Evolutionary conservation across 2,113 vertebrate genomes (phyloP).

Genomic region (Lampris incognitus): DNA sequence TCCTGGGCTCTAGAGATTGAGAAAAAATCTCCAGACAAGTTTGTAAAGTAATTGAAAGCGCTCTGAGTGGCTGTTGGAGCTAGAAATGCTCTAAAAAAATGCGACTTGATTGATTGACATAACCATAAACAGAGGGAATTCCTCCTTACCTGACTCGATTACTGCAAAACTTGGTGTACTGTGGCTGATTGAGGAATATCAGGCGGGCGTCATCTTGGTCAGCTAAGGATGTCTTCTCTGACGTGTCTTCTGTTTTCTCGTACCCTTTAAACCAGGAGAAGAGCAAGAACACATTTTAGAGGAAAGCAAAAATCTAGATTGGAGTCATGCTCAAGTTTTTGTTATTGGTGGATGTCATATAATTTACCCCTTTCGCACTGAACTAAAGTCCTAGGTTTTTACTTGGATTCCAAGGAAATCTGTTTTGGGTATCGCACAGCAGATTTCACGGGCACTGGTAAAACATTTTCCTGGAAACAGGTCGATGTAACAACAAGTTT

Average conservation of each 20-base stretch:
- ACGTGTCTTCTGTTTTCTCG: slow-evolving; percentile 94
- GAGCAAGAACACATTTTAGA: slow-evolving; percentile 29
- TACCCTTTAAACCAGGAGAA: slow-evolving; percentile 86
- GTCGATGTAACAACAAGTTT: no score
- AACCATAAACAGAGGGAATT: not conserved
- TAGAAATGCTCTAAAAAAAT: no score
- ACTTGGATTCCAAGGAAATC: no score
- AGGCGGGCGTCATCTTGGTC: slow-evolving; percentile 94
- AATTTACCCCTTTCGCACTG: no score
- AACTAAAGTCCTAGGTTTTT: no score
- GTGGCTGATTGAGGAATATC: slow-evolving; percentile 95
- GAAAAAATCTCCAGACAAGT: not conserved
- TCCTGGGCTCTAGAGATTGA: slow-evolving; percentile 63
- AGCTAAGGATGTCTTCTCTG: slow-evolving; percentile 95
- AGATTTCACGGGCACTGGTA: no score
- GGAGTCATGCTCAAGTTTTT: not conserved
- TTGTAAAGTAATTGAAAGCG: no score
- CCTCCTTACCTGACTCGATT: slow-evolving; percentile 93
- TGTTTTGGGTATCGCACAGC: no score
- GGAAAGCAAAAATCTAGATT: slow-evolving; percentile 32
- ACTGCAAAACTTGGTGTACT: slow-evolving; percentile 95
- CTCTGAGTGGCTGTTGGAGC: no score
- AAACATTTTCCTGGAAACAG: no score
- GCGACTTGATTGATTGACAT: no score
- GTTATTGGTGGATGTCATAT: slow-evolving; percentile 28